phyloP scores from a whole-genome alignment of 2,797 vertebrate genomes.

The Aphelocoma californica region DNA sequence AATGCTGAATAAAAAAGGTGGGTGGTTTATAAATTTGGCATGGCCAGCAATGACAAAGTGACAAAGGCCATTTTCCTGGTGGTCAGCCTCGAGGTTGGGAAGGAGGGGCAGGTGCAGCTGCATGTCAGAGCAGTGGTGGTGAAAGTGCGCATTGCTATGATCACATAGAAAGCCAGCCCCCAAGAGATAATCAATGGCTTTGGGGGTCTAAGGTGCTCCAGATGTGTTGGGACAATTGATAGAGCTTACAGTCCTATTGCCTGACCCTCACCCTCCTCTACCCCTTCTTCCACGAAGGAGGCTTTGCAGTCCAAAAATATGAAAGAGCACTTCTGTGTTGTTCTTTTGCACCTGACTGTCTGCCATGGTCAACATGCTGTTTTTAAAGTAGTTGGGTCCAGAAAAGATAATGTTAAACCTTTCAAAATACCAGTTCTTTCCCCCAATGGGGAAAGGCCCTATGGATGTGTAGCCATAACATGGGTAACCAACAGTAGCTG shows the following conservation, averaged over 20 bases:
- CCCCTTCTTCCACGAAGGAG: not conserved
- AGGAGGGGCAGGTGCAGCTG: not conserved
- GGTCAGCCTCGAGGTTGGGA: not conserved
- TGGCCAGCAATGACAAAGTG: not conserved
- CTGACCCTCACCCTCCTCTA: not conserved
- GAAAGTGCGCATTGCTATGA: not conserved
- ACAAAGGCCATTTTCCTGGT: not conserved
- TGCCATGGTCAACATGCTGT: fast-evolving
- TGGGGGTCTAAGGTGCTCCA: not conserved
- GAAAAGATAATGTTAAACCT: not conserved
- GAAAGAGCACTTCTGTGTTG: not conserved
- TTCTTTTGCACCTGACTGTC: not conserved
- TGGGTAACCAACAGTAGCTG: not conserved
- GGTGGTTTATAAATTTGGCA: not conserved
- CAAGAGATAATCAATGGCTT: not conserved
- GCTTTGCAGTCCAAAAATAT: not conserved
- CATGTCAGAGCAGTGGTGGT: not conserved
- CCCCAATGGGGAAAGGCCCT: not conserved
- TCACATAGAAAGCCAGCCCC: not conserved
- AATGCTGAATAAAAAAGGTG: not conserved
- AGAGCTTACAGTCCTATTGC: not conserved
- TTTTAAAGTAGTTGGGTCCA: not conserved
- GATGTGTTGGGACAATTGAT: not conserved
- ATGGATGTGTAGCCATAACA: not conserved
- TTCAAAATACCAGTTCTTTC: not conserved